A percentile compares a stretch with the other conserved stretches of the same genome.
Conservation (phyloP, 2,113 vertebrate species). For the Narcine bancroftii region DNA sequence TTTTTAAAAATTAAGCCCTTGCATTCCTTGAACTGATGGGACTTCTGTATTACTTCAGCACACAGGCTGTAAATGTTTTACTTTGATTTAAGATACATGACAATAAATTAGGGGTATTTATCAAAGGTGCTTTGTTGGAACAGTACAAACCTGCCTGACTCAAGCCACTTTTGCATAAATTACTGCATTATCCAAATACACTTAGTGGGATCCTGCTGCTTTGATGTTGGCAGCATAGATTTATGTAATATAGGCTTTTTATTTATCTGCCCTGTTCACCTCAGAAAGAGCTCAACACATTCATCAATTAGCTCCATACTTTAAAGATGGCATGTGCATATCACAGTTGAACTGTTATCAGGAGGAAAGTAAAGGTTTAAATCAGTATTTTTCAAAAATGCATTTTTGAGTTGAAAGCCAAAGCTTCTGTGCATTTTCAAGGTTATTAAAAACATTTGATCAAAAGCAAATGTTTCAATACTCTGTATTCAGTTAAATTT, state of each 20-base stretch:
- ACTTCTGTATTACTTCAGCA: conserved; percentile 73
- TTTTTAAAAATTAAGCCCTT: conserved; percentile 19
- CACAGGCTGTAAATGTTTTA: conserved; percentile 83
- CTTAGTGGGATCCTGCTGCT: conserved; percentile 65
- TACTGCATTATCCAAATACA: conserved; percentile 76
- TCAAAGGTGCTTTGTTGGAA: conserved; percentile 77
- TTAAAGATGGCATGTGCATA: conserved; percentile 62
- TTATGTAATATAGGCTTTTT: conserved; percentile 69
- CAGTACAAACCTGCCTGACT: conserved; percentile 52
- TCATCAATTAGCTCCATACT: conserved; percentile 75
- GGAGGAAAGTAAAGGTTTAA: conserved; percentile 54
- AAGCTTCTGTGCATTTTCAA: conserved; percentile 47
- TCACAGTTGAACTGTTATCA: conserved; percentile 47
- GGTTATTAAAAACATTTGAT: conserved; percentile 50
- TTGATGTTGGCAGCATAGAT: conserved; percentile 75
- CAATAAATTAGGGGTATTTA: conserved; percentile 92
- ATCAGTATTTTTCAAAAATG: conserved; percentile 45
- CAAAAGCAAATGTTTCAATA: conserved; percentile 50
- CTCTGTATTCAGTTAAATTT: conserved; percentile 44
- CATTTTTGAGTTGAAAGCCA: conserved; percentile 45
- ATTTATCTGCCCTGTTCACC: conserved; percentile 72
- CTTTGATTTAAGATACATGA: conserved; percentile 91
- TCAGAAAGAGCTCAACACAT: conserved; percentile 68
- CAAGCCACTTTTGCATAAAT: conserved; percentile 87
- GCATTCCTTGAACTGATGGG: conserved; percentile 34